Conservation (phyloP, 2,113 vertebrate species). For the Solea senegalensis region DNA sequence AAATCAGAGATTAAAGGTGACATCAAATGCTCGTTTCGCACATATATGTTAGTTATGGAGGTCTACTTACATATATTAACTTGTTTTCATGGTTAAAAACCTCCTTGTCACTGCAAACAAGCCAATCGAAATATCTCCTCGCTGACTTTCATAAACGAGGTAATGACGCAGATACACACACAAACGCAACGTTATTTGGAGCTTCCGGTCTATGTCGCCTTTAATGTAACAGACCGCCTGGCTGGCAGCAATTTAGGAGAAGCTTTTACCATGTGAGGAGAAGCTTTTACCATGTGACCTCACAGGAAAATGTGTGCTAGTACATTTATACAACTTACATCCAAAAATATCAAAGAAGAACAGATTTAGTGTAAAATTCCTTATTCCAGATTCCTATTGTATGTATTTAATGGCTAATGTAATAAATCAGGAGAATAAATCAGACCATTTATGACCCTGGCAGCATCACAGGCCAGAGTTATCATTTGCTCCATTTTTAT, state of each 20-base stretch:
- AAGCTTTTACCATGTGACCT: background rate
- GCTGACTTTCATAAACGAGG: too few species aligned
- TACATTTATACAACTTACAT: background rate
- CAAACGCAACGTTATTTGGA: too few species aligned
- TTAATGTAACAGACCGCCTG: slow-evolving; percentile 7
- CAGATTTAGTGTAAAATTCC: background rate
- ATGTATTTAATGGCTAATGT: background rate
- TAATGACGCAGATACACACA: too few species aligned
- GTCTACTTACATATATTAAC: too few species aligned
- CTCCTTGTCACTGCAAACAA: too few species aligned
- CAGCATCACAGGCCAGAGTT: background rate
- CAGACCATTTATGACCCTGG: slow-evolving; percentile 8
- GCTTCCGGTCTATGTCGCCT: too few species aligned
- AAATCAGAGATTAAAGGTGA: slow-evolving; percentile 6
- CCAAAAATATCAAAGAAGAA: background rate
- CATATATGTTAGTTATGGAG: too few species aligned
- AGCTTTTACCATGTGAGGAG: background rate
- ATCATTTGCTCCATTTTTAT: slow-evolving; percentile 40
- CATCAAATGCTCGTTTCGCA: too few species aligned
- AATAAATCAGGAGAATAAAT: background rate
- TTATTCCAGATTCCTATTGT: background rate
- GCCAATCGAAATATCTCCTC: too few species aligned
- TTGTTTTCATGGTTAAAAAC: too few species aligned
- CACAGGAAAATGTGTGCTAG: slow-evolving; percentile 8
- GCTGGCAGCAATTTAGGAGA: background rate